Evolutionary conservation across 2,113 vertebrate genomes (phyloP), one percentile per base, ranked within the genome.

Genomic region (Cyrtonyx montezumae): DNA sequence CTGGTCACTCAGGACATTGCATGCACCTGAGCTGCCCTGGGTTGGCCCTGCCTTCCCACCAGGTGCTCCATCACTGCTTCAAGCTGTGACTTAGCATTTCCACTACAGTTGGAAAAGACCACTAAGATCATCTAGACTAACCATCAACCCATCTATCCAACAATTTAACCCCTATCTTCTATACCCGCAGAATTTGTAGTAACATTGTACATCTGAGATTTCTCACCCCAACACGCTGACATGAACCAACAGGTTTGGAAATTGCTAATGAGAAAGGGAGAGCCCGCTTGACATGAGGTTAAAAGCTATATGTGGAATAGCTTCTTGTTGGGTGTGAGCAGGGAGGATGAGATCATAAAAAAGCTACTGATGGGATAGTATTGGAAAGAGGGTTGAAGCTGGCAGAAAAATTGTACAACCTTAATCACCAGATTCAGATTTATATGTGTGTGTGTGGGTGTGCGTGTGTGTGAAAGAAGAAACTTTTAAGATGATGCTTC

Each of bases 141-240:
- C 26, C 28, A 17, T 53, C 51, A 53, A 30, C 15, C 15, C 26
- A 53, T 53, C 51, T 28, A 51, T 26, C 49, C 25, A 51, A 26
- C 25, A 51, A 51, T 51, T 51, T 21, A n/a, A n/a, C 21, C 28
- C 34, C 56, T 46, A n/a, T 63, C 26, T 17, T 55, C 53, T 7
- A 0, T 6, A 8, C 15, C 34, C 53, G 65, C 34, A 34, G 32
- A 8, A n/a, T 48, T 61, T 58, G 13, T 1, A 36, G 40, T 49
- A 74, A 22, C 40, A 3, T 22, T 3, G 1, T 1, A 23, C 4
- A 49, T 45, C 40, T 7, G 40, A 11, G 67, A 46, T 43, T 55
- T 28, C 37, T 75, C 42, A 55, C 34, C 49, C 65, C 74, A 21
- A 0, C 14, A 48, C 9, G 28, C 70, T 61, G 68, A 10, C 84